Evolutionary conservation across 2,113 vertebrate genomes (phyloP).

Genomic region (Nycticebus coucang): DNA sequence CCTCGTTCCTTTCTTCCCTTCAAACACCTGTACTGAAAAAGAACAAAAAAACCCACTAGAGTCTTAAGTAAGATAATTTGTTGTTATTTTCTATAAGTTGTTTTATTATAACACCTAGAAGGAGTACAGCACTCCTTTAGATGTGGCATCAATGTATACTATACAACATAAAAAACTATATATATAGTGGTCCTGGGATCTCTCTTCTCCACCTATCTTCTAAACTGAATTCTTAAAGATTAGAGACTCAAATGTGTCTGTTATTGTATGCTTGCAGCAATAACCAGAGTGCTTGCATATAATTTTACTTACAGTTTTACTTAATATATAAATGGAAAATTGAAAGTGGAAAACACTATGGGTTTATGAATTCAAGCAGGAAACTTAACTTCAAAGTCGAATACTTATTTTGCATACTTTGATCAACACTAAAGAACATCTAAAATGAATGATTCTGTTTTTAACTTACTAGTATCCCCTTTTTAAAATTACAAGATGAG

Average conservation of each 20-base stretch:
- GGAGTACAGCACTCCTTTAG: neutral
- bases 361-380: constrained; percentile 4
- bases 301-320: neutral
- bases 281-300: neutral
- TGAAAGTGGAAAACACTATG: constrained; percentile 8
- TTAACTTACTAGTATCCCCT: constrained; percentile 18
- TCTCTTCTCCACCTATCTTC: neutral
- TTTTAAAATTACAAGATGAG: constrained; percentile 19
- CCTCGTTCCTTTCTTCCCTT: neutral
- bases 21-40: neutral
- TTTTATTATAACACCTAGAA: neutral
- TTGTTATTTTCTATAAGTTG: neutral
- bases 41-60: neutral
- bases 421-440: constrained; percentile 54
- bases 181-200: neutral
- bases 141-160: neutral
- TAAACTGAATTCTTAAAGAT: neutral
- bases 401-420: constrained; percentile 42
- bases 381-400: constrained; percentile 49
- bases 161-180: neutral
- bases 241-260: neutral
- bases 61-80: neutral
- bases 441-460: constrained; percentile 51
- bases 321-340: constrained; percentile 32
- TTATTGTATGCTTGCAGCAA: neutral